Base-by-base conservation (phyloP, 2,113 vertebrate species). In the Thomomys bottae region DNA sequence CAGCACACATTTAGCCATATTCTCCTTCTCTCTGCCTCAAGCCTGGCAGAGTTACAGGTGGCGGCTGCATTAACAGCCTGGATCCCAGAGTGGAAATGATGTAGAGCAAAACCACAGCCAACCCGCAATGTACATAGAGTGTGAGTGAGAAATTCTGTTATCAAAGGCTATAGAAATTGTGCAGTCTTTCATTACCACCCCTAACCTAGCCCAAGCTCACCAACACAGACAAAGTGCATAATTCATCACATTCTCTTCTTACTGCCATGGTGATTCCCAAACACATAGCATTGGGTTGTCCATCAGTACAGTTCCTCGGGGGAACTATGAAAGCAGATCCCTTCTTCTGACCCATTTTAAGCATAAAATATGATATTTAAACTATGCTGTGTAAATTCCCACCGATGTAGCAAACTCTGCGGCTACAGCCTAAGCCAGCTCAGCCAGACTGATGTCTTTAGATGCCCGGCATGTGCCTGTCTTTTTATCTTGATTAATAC, bases 31-130 rank as follows among this genome's bases (percentile, higher is more conserved):
- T 79, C 59, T 82, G 30, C 78, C 11, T 0, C 71, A 70, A 75
- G 40, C 82, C 78, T 84, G 73, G 68, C 76, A 84, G 76, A 66
- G 36, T 67, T 73, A 93, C 49, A 93, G 80, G 71, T 79, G 71
- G 54, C 76, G n/a, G 42, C 54, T 83, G 15, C 38, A 64, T 36
- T 45, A 54, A 36, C 63, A 89, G 57, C 40, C 66, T 82, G 32
- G 24, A 67, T 82, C 59, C 49, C 70, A 85, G 64, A 36, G 61
- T 28, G 24, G 38, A 94, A 92, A 73, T 72, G 20, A 84, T 30
- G 24, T 54, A 61, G 57, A 67, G 34, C 32, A 73, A 80, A 84
- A 63, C 82, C 64, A 57, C 57, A 87, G 38, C 32, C 45, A 45
- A n/a, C 23, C 75, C 57, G 3, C 38, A 54, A 59, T 34, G 38